Base-by-base conservation (phyloP, 1,140 invertebrate species). In the Leptoteleia sp. region DNA sequence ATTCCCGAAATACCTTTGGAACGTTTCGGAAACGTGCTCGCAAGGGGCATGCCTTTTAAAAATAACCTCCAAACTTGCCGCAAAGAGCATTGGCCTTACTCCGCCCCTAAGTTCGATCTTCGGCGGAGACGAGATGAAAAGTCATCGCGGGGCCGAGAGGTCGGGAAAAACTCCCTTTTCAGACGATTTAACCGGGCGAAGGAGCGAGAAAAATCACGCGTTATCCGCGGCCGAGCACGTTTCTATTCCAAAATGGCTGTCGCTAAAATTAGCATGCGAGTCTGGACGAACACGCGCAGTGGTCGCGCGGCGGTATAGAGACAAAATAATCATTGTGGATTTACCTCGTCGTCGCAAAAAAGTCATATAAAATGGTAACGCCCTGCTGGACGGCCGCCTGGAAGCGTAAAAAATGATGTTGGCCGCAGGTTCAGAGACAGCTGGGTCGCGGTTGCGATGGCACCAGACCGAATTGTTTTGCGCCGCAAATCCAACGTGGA, bases 281-380 rank as follows among this genome's bases (percentile, higher is more conserved):
- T 3, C 16, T 7, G 11, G 3, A 11, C n/a, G 6, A 4, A 0
- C 22, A 27, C 4, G 42, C 33, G 8, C 9, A 3, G 12, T 0
- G 52, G 91, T 92, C 84, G n/a, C n/a, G n/a, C n/a, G n/a, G n/a
- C n/a, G n/a, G n/a, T n/a, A n/a, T n/a, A n/a, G n/a, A n/a, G n/a
- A n/a, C n/a, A n/a, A n/a, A n/a, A n/a, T n/a, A n/a, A n/a, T n/a
- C n/a, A n/a, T n/a, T n/a, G n/a, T n/a, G n/a, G n/a, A n/a, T n/a
- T n/a, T n/a, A 94, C 93, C 93, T 93, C 91, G 92, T 91, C 91
- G 92, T 91, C 91, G 93, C 93, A 91, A 92, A 93, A 93, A 94
- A 94, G 93, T 93, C 93, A 94, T 94, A 94, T 94, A 94, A 94
- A 93, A 93, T 92, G 92, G 91, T 94, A 93, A 92, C 93, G 93